phyloP scores from a whole-genome alignment of 1,140 invertebrate species.

The Neodiprion lecontei region DNA sequence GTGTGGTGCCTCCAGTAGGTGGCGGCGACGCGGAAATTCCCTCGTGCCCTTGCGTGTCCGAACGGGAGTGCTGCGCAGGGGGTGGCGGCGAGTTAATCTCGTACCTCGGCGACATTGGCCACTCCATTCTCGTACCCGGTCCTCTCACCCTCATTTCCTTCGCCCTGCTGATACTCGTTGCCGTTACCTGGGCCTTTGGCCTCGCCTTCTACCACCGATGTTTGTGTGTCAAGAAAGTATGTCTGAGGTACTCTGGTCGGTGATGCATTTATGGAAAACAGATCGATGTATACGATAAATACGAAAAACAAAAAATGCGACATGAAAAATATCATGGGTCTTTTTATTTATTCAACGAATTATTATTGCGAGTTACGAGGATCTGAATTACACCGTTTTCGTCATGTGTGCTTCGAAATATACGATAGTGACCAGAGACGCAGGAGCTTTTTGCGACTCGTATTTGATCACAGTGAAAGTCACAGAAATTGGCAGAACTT shows the following conservation, averaged over 20 bases:
- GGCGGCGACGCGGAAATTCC: conserved; percentile 21
- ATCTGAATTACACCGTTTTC: too few species aligned
- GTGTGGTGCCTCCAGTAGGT: conserved; percentile 41
- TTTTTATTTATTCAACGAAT: too few species aligned
- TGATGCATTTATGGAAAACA: conserved; percentile 3
- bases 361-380: too few species aligned
- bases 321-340: neutral
- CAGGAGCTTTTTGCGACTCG: too few species aligned
- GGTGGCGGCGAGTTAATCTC: conserved; percentile 25
- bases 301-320: conserved; percentile 8
- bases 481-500: too few species aligned
- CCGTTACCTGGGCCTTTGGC: conserved; percentile 35
- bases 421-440: too few species aligned
- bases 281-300: neutral
- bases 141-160: conserved; percentile 38
- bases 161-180: conserved; percentile 38
- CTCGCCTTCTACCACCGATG: conserved; percentile 32
- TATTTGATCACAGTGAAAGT: too few species aligned
- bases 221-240: conserved; percentile 15
- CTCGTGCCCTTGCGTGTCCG: neutral
- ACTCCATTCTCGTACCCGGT: conserved; percentile 34
- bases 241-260: conserved; percentile 14
- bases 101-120: conserved; percentile 33
- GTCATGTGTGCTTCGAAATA: too few species aligned
- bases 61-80: conserved; percentile 11